Conservation (phyloP, 2,113 vertebrate genomes). For the Pluvianellus socialis region DNA sequence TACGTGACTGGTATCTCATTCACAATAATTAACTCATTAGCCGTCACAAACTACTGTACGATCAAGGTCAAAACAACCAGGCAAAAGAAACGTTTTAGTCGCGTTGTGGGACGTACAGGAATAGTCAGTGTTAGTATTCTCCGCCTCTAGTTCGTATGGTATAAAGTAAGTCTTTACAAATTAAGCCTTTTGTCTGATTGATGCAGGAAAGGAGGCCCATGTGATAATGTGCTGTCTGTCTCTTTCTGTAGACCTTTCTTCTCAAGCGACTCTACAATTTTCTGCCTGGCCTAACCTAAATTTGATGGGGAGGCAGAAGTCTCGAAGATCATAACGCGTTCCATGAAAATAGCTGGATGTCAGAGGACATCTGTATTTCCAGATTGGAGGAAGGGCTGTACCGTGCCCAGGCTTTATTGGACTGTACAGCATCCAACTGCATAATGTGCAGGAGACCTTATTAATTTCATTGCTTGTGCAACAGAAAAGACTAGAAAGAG, state of each 20-base stretch:
- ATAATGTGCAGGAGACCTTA: background rate
- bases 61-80: background rate
- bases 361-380: background rate
- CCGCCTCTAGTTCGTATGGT: background rate
- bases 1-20: conserved; percentile 51
- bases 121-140: background rate
- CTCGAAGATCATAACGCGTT: background rate
- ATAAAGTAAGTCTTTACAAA: background rate
- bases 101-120: background rate
- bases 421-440: no score
- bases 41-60: background rate
- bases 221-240: background rate
- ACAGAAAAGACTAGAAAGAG: background rate
- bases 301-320: background rate
- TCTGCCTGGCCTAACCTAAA: background rate
- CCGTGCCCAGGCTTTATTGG: background rate
- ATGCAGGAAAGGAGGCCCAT: background rate
- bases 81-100: background rate
- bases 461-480: background rate
- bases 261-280: background rate
- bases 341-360: background rate
- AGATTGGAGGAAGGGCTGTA: background rate
- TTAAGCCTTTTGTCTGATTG: background rate
- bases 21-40: conserved; percentile 51
- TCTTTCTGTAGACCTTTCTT: background rate